Evolutionary conservation across 2,113 vertebrate species (phyloP).

Genomic region (Tupaia chinensis): DNA sequence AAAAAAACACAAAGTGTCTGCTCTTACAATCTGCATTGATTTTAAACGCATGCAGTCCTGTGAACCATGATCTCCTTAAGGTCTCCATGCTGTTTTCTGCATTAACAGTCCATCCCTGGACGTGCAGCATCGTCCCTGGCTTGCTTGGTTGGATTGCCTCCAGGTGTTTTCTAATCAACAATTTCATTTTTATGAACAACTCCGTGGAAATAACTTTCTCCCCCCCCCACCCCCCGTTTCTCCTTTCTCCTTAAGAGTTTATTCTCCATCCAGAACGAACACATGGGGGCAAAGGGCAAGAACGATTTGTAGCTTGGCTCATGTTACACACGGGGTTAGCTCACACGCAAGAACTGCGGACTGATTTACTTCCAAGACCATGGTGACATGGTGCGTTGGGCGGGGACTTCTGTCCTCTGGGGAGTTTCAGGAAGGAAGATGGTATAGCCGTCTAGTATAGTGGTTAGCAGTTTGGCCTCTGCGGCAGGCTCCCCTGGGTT

Average conservation of each 20-base stretch:
- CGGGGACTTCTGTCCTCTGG: background rate
- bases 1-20: slow-evolving; percentile 10
- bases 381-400: background rate
- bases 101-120: background rate
- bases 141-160: slow-evolving; percentile 4
- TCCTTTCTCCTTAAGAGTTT: background rate
- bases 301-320: slow-evolving; percentile 47
- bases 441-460: background rate
- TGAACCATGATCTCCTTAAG: background rate
- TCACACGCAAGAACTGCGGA: background rate
- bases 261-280: slow-evolving; percentile 53
- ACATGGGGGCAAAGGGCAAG: slow-evolving; percentile 33
- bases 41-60: background rate
- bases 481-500: background rate
- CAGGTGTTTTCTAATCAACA: slow-evolving; percentile 32
- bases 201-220: slow-evolving; percentile 37
- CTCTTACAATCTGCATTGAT: background rate
- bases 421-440: slow-evolving; percentile 1
- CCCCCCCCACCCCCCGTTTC: background rate
- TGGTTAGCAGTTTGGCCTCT: background rate
- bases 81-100: rapidly evolving
- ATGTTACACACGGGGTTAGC: background rate
- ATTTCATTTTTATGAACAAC: background rate
- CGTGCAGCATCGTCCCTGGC: background rate
- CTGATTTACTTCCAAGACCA: slow-evolving; percentile 3